Evolutionary conservation across 1,140 invertebrate species (phyloP).

Genomic region (Drosophila ficusphila): DNA sequence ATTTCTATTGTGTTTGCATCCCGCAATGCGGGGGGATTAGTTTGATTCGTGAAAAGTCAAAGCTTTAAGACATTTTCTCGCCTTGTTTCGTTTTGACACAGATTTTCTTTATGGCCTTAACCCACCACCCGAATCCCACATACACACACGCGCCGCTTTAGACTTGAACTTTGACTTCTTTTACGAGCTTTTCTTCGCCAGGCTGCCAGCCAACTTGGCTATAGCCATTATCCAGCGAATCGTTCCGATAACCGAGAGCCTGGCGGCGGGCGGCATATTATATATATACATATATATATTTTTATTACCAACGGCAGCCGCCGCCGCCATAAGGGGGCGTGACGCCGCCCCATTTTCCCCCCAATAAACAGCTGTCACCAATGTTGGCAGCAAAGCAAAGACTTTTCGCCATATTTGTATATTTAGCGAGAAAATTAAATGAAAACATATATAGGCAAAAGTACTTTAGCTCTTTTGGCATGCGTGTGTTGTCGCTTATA

Average conservation of each 20-base stretch:
- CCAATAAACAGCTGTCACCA: slow-evolving; percentile 74
- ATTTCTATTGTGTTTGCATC: slow-evolving; percentile 10
- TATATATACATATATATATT: too few relatives aligned
- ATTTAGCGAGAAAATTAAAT: slow-evolving; percentile 77
- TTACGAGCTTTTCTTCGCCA: slow-evolving; percentile 55
- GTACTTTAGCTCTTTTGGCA: slow-evolving; percentile 63
- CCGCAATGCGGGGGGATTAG: slow-evolving; percentile 20
- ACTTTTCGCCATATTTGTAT: slow-evolving; percentile 67
- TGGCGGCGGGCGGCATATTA: slow-evolving; percentile 68
- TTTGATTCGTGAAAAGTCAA: slow-evolving; percentile 61
- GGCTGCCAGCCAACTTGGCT: slow-evolving; percentile 15
- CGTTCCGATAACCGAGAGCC: slow-evolving; percentile 68
- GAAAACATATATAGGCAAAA: slow-evolving; percentile 70
- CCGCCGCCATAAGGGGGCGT: slow-evolving; percentile 35
- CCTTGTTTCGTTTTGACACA: slow-evolving; percentile 50
- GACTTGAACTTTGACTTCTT: slow-evolving; percentile 48
- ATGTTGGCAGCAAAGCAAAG: slow-evolving; percentile 45
- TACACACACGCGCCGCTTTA: slow-evolving; percentile 8
- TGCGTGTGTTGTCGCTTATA: slow-evolving; percentile 57
- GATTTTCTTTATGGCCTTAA: slow-evolving; percentile 64
- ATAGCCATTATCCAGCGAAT: slow-evolving; percentile 14
- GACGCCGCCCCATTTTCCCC: neutral
- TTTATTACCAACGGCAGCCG: slow-evolving; percentile 56
- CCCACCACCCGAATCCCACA: slow-evolving; percentile 6
- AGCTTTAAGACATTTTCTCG: slow-evolving; percentile 40